Evolutionary conservation across 2,888 invertebrate genomes (phyloP), one percentile per base, ranked within the genome.

Genomic region (Drosophila imparisetae): DNA sequence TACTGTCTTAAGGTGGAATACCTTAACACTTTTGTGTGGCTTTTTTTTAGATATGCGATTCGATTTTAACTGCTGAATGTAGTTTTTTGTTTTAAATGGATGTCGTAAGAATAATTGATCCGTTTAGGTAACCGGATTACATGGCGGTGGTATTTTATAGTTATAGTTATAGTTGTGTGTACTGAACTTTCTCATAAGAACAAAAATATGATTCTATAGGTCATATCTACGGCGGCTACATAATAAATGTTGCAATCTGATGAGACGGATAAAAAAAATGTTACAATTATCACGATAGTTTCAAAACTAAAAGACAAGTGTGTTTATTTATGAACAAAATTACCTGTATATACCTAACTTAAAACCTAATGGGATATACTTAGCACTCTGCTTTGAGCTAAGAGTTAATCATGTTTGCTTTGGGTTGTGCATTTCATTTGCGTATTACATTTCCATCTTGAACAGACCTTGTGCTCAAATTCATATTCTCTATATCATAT

Each of bases 391-490:
- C 8, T 30, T n/a, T 34, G 10, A 34, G 15, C n/a, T n/a, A 48
- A 49, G 48, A 27, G 59, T 49, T 49, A 59, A 59, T 27, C 11
- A 6, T 4, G 6, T 27, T 8, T 24, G 32, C 32, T 4, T 38
- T 40, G 6, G 11, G 8, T 34, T 34, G 1, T 53, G 27, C 45
- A 68, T 57, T 21, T 30, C 15, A 32, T 53, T 30, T n/a, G 24
- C 11, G 34, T 72, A 71, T 74, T 30, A 69, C 42, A 42, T 74
- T 69, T 42, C 75, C 34, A 15, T 62, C 18, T 49, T 24, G 18
- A 27, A 30, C 4, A 49, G 32, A 57, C 63, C 64, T 70, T 70
- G 69, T 27, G 24, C 32, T 61, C 10, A 49, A 61, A 61, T 52
- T 15, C 10, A n/a, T 30, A 36, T 54, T 40, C 18, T 34, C 32